These are phyloP conservation scores for Eupithecia tripunctaria DNA, from an alignment of 2,888 invertebrate species.

Conservation along the genomic window DNA sequence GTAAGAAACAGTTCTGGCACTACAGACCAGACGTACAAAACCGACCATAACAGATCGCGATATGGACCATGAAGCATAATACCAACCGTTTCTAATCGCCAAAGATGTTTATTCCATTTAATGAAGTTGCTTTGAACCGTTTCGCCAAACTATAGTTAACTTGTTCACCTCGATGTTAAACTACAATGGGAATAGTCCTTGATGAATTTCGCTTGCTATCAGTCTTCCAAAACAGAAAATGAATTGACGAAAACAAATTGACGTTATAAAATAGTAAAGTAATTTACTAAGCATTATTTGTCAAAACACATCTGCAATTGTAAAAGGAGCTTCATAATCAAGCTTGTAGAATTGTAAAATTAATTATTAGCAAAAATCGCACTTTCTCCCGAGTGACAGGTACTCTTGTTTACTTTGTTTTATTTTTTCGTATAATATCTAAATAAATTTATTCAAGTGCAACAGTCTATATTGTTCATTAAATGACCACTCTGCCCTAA, in stretches of 20 bases:
- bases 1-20: background rate
- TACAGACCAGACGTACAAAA: slow-evolving; percentile 15
- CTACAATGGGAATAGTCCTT: background rate
- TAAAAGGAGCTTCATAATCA: too few species aligned
- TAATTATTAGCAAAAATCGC: too few species aligned
- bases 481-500: too few species aligned
- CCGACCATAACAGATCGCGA: slow-evolving; percentile 20
- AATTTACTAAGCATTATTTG: background rate
- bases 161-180: background rate
- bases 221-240: background rate
- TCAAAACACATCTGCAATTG: too few species aligned
- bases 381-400: too few species aligned
- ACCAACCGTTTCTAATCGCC: slow-evolving; percentile 12
- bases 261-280: background rate
- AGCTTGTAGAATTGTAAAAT: too few species aligned
- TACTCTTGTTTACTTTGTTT: too few species aligned
- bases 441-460: too few species aligned
- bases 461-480: too few species aligned
- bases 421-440: too few species aligned
- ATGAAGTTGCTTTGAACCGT: slow-evolving; percentile 9
- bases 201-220: background rate
- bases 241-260: background rate
- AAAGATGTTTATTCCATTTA: slow-evolving; percentile 15
- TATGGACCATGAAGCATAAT: slow-evolving; percentile 25
- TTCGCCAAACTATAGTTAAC: background rate